A percentile compares a stretch with the other conserved stretches of the same genome.
Evolutionary conservation across 2,113 vertebrate species (phyloP).

Genomic region (Psettodes erumei): DNA sequence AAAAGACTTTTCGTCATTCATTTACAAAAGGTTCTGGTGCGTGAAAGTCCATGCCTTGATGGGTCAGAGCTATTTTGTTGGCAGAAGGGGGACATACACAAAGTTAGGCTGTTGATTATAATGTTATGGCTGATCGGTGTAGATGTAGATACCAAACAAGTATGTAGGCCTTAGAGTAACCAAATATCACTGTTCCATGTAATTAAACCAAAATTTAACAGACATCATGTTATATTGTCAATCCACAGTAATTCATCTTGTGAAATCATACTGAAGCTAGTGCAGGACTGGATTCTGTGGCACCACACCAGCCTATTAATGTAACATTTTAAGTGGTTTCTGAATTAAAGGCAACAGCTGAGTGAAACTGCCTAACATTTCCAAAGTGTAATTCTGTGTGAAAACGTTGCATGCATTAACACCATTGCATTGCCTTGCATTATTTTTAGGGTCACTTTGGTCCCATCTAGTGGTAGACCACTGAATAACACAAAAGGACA

Average conservation of each 20-base stretch:
- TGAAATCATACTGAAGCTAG: background rate
- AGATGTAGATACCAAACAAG: background rate
- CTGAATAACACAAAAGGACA: constrained; percentile 24
- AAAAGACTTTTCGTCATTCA: background rate
- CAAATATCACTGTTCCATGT: background rate
- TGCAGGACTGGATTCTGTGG: background rate
- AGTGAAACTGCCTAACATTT: background rate
- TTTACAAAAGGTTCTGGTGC: too few species aligned
- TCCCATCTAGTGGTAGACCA: constrained; percentile 59
- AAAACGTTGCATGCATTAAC: background rate
- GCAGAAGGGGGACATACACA: too few species aligned
- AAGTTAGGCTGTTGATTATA: too few species aligned
- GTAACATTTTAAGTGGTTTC: background rate
- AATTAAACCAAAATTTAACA: background rate
- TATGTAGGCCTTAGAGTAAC: background rate
- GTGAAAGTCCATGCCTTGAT: too few species aligned
- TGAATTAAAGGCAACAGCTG: background rate
- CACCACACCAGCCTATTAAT: background rate
- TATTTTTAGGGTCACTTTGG: constrained; percentile 33
- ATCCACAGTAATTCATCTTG: background rate
- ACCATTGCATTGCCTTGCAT: background rate
- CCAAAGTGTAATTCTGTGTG: background rate
- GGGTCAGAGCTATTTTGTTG: too few species aligned
- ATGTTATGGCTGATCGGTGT: too few species aligned
- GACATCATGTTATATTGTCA: background rate